A percentile compares a stretch with the other conserved stretches of the same genome.
Conservation (phyloP, 2,797 vertebrate genomes). For the Psittacula derbiana region DNA sequence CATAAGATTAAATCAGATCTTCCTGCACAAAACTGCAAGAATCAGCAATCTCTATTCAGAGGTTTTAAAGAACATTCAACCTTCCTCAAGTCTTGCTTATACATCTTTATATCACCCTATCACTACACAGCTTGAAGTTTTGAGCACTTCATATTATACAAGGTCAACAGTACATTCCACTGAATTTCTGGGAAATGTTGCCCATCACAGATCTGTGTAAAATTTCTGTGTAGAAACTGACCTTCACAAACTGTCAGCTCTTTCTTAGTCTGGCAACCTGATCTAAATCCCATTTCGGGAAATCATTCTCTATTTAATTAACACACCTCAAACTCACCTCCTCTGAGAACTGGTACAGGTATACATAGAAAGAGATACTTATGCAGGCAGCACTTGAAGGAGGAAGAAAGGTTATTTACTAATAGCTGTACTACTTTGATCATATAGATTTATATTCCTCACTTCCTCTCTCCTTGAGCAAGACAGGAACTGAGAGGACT, state of each 20-base stretch:
- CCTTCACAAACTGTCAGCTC: background rate
- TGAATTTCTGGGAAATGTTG: constrained; percentile 31
- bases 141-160: background rate
- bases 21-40: background rate
- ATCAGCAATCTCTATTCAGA: background rate
- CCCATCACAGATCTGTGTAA: background rate
- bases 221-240: background rate
- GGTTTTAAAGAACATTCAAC: background rate
- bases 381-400: constrained; percentile 1
- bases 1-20: background rate
- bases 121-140: background rate
- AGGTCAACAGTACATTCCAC: constrained; percentile 7
- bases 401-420: constrained; percentile 18
- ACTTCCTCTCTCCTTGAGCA: background rate
- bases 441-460: constrained; percentile 31
- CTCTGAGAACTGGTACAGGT: background rate
- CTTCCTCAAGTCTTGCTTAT: background rate
- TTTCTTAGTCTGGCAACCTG: background rate
- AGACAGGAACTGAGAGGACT: background rate
- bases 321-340: background rate
- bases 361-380: background rate
- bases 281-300: background rate
- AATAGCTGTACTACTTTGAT: constrained; percentile 15
- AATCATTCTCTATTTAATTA: constrained; percentile 19
- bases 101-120: background rate